phyloP scores from a whole-genome alignment of 2,797 vertebrate genomes.

The Anas capensis region DNA sequence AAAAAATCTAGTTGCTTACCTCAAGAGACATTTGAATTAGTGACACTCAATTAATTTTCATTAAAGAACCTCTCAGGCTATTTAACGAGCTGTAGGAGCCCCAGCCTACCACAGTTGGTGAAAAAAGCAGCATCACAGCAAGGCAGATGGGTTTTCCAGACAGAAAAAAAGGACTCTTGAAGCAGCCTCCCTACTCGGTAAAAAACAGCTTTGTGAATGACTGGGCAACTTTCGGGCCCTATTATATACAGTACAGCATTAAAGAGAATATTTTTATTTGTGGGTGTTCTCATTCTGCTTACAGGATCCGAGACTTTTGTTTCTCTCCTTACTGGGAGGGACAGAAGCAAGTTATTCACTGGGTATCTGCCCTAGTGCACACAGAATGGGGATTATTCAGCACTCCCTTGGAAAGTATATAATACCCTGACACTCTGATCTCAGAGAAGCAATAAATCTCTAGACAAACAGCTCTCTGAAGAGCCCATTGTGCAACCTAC shows the following conservation, averaged over 20 bases:
- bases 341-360: background rate
- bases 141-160: background rate
- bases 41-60: background rate
- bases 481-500: background rate
- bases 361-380: rapidly evolving
- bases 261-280: background rate
- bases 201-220: background rate
- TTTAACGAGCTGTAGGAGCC: background rate
- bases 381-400: background rate
- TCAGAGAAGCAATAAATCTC: background rate
- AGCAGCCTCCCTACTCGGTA: background rate
- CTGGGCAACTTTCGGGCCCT: background rate
- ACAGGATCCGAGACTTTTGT: rapidly evolving
- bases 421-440: background rate
- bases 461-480: background rate
- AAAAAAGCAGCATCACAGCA: background rate
- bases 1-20: background rate
- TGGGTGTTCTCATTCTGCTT: background rate
- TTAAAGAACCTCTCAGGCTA: background rate
- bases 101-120: rapidly evolving
- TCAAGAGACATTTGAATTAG: background rate
- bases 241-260: background rate
- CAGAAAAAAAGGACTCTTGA: background rate
- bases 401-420: background rate
- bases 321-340: background rate